Evolutionary conservation across 2,113 vertebrate genomes (phyloP), one percentile per base, ranked within the genome.

Genomic region (Muntiacus reevesi): DNA sequence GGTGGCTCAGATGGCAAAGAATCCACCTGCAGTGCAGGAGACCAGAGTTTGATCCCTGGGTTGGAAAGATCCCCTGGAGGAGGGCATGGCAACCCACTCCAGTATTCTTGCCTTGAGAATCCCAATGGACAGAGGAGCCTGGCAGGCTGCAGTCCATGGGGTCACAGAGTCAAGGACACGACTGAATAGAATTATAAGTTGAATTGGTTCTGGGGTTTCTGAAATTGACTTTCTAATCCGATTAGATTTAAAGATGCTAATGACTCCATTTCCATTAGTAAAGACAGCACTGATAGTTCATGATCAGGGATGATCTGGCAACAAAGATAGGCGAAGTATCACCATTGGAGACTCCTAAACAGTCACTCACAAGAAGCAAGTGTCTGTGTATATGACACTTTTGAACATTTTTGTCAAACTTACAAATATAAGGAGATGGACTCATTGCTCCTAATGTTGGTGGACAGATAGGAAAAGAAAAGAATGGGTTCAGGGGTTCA

Each of bases 141-240:
- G 62, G 30, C 0, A 3, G 30, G 30, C 30, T 64, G 7, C 62
- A 64, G 62, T 64, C 30, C 30, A 33, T 17, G 7, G 62, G 62
- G 15, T n/a, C 0, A 3, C 33, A 67, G 33, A 67, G n/a, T 67
- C 0, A 0, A 67, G 16, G 62, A 67, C 33, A 67, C 0, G 3
- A 67, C 16, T 19, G n/a, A 85, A 85, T 19, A 84, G 87, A 95
- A 84, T 43, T 84, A 25, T 47, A 74, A 57, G 33, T 43, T 84
- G 79, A 84, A 76, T 60, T 95, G 79, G 10, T 76, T 89, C 33
- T 76, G 9, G 45, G 19, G n/a, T 60, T 91, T 85, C n/a, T 62
- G 45, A n/a, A 76, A 85, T 27, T 54, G 27, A 10, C 15, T 84
- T 50, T 85, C 36, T 52, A 84, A 95, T 76, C 10, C 91, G n/a